Conservation (phyloP, 2,888 invertebrate genomes). For the Phorcus lineatus region DNA sequence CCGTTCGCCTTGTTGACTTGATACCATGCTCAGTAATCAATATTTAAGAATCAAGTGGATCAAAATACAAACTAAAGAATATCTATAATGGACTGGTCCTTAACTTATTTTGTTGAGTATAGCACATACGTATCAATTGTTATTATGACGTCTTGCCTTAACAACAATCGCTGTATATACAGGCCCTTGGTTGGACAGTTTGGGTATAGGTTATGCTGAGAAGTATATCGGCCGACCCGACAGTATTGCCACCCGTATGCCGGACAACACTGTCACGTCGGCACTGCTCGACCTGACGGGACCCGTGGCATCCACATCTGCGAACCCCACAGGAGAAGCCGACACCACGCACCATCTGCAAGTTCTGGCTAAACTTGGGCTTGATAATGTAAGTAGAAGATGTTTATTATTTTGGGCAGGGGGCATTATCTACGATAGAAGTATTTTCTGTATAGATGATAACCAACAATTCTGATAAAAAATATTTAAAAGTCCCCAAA, state of each 20-base stretch:
- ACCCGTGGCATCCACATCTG: conserved; percentile 59
- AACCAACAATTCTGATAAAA: too few species aligned
- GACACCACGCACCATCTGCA: conserved; percentile 62
- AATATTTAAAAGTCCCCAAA: too few species aligned
- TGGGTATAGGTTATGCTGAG: conserved; percentile 53
- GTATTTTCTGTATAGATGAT: too few species aligned
- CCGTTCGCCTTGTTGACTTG: too few species aligned
- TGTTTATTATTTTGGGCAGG: too few species aligned
- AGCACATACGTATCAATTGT: too few species aligned
- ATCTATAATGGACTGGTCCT: too few species aligned
- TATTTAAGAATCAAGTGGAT: too few species aligned
- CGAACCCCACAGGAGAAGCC: conserved; percentile 62
- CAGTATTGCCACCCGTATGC: conserved; percentile 61
- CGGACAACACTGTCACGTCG: conserved; percentile 55
- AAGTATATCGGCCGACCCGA: conserved; percentile 56
- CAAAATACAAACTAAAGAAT: too few species aligned
- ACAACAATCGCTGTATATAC: background rate
- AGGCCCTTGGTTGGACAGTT: conserved; percentile 56
- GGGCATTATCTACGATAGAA: too few species aligned
- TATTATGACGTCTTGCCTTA: background rate
- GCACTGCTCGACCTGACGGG: conserved; percentile 59
- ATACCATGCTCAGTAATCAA: too few species aligned
- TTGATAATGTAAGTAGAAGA: conserved; percentile 47
- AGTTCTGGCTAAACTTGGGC: conserved; percentile 57
- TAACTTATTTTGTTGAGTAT: too few species aligned